A percentile compares a stretch with the other conserved stretches of the same genome.
Evolutionary conservation across 2,888 invertebrate species (phyloP).

Genomic region (Colostygia pectinataria): DNA sequence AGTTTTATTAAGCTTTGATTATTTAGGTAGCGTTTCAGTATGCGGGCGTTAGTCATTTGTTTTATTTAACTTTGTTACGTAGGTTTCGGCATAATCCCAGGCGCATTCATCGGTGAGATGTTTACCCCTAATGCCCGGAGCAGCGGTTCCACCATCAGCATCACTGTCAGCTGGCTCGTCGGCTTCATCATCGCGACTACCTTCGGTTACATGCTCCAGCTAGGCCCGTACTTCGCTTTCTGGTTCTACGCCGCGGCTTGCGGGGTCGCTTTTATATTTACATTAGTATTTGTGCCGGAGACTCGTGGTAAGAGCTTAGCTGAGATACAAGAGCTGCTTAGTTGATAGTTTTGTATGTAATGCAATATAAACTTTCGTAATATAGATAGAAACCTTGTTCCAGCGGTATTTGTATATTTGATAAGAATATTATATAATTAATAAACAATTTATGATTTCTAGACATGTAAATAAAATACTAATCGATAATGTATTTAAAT

Average conservation of each 20-base stretch:
- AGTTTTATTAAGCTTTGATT: too few species aligned
- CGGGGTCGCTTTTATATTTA: conserved; percentile 37
- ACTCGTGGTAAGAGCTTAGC: conserved; percentile 46
- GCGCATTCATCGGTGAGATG: conserved; percentile 48
- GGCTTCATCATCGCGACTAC: conserved; percentile 41
- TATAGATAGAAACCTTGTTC: too few species aligned
- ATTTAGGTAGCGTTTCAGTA: too few species aligned
- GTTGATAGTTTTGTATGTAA: conserved; percentile 14
- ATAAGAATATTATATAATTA: too few species aligned
- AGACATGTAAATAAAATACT: too few species aligned
- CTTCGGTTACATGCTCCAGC: conserved; percentile 38
- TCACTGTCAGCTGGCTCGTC: conserved; percentile 38
- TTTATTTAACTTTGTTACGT: conserved; percentile 4
- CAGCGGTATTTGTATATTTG: too few species aligned
- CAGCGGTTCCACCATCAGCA: conserved; percentile 38
- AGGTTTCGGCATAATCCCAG: conserved; percentile 51
- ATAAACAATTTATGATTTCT: too few species aligned
- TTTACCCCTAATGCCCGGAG: conserved; percentile 46
- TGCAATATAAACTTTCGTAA: too few species aligned
- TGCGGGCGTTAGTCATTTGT: too few species aligned
- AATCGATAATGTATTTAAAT: too few species aligned
- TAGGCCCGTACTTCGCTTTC: conserved; percentile 40
- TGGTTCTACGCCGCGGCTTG: conserved; percentile 41
- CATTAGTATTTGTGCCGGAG: conserved; percentile 45
- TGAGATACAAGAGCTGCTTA: conserved; percentile 46